Base-by-base conservation (phyloP, 2,888 invertebrate genomes). In the Clistopyga incitator region DNA sequence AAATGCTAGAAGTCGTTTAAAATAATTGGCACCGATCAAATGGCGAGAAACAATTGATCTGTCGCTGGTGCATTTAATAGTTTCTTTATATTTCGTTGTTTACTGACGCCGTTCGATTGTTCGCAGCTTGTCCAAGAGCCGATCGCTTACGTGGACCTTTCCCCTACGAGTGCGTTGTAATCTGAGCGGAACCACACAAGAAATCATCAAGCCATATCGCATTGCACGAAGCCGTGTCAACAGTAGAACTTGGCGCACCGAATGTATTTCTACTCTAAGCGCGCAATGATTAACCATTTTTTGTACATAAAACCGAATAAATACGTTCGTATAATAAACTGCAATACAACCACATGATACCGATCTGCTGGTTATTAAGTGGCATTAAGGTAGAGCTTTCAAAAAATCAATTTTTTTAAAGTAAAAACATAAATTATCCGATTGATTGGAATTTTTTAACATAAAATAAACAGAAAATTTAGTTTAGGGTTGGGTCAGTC, bases 121-220 rank as follows among this genome's bases (percentile, higher is more conserved):
- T 95, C 95, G 71, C 94, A 96, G 96, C 95, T 18, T 96, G 96
- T 88, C 95, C 96, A 2, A 93, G 88, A 77, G 85, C 91, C 18
- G 89, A 89, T 65, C 75, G 94, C 93, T 75, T 91, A 90, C 86
- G 94, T 91, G 86, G 95, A 94, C 93, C 94, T 34, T 96, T 95
- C 88, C 96, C 96, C 0, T 95, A 95, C 90, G 96, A 96, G 90
- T 96, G 96, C 91, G 94, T 96, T 88, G 95, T 96, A 84, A 96
- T 96, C 91, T 96, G 93, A 95, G 72, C 52, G 13, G 23, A 11
- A 13, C 34, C 3, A 23, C 68, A 78, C 70, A 54, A 13, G 4
- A 47, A 34, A 47, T 29, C 52, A 34, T 65, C 23, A 15, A 64
- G 38, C 34, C 50, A 67, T 38, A n/a, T 38, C 65, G 38, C 65